Evolutionary conservation across 2,888 invertebrate genomes (phyloP).

Genomic region (Labia minor): DNA sequence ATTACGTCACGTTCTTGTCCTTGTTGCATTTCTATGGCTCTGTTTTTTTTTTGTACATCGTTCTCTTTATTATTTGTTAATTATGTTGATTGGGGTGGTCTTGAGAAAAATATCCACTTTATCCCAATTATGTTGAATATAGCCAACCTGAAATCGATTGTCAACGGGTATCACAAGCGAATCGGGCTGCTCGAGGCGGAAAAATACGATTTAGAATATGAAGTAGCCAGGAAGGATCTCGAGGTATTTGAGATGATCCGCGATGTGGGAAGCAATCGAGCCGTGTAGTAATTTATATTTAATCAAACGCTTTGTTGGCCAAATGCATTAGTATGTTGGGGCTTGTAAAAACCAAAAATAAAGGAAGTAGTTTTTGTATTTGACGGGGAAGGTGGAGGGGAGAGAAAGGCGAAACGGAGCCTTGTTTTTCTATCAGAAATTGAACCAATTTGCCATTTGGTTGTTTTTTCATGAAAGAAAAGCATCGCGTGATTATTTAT

Average conservation of each 20-base stretch:
- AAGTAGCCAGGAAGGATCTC: slow-evolving; percentile 88
- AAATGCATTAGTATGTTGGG: too few relatives aligned
- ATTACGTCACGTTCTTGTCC: background rate
- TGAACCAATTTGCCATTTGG: too few relatives aligned
- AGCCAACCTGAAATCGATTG: slow-evolving; percentile 57
- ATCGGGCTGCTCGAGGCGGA: slow-evolving; percentile 72
- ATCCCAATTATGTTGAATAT: background rate
- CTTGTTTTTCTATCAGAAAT: background rate
- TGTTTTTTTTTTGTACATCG: slow-evolving; percentile 3
- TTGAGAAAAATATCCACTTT: background rate
- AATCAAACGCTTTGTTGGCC: background rate
- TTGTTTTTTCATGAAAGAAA: background rate
- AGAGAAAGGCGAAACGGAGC: background rate
- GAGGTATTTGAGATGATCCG: slow-evolving; percentile 54
- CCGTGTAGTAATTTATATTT: background rate
- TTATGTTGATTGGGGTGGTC: slow-evolving; percentile 15
- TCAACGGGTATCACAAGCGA: slow-evolving; percentile 71
- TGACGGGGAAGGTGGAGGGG: background rate
- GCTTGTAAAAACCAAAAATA: too few relatives aligned
- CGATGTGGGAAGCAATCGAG: slow-evolving; percentile 13
- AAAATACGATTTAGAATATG: slow-evolving; percentile 97
- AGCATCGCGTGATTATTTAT: background rate
- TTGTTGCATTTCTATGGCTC: background rate
- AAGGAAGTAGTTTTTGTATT: too few relatives aligned
- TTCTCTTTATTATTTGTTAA: background rate